phyloP scores from a whole-genome alignment of 2,797 vertebrate species.

The Pangasius larnaudii region DNA sequence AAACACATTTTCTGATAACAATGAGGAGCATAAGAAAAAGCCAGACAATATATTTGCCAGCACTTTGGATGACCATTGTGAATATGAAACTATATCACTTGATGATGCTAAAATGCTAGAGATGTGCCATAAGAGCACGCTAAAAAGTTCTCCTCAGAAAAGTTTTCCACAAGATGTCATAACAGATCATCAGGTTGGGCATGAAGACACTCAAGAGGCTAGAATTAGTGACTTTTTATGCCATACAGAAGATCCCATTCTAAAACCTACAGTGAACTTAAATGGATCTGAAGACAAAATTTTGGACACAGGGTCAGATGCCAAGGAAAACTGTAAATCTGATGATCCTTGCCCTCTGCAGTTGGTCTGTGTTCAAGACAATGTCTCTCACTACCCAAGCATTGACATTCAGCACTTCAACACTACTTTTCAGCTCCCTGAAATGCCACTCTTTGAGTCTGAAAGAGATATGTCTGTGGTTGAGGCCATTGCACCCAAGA shows the following conservation, averaged over 20 bases:
- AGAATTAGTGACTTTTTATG: conserved; percentile 65
- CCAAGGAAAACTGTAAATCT: conserved; percentile 67
- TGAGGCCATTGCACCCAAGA: conserved; percentile 61
- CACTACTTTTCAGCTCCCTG: conserved; percentile 82
- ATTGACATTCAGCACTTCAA: conserved; percentile 82
- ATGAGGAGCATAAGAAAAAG: conserved; percentile 70
- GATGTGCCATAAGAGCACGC: conserved; percentile 79
- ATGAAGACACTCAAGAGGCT: conserved; percentile 62
- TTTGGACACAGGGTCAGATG: conserved; percentile 60
- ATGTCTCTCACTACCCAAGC: conserved; percentile 71
- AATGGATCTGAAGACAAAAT: conserved; percentile 68
- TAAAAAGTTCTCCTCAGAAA: conserved; percentile 64
- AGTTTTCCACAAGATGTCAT: conserved; percentile 49
- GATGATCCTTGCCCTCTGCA: conserved; percentile 63
- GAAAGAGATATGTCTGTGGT: conserved; percentile 73
- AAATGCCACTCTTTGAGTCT: conserved; percentile 79
- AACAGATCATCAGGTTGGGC: conserved; percentile 43
- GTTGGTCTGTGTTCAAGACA: conserved; percentile 59
- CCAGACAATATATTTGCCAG: conserved; percentile 72
- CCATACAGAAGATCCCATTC: conserved; percentile 68
- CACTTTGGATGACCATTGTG: conserved; percentile 75
- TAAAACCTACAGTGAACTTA: conserved; percentile 71
- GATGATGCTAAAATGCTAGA: conserved; percentile 85
- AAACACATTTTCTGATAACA: conserved; percentile 64
- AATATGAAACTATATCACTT: conserved; percentile 82